phyloP scores from a whole-genome alignment of 1,140 invertebrate species.

The Bombus pascuorum region DNA sequence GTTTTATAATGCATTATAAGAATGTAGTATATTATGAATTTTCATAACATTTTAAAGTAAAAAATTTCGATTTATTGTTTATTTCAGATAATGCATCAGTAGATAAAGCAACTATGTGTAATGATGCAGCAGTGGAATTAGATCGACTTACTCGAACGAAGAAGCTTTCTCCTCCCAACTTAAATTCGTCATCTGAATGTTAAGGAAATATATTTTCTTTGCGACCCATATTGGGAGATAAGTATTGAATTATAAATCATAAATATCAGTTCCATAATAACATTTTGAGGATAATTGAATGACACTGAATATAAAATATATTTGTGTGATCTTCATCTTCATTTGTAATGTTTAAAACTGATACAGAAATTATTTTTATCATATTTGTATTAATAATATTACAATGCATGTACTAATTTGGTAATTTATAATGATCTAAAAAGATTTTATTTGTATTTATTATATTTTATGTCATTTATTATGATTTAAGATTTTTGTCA shows the following conservation, averaged over 20 bases:
- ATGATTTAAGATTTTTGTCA: not conserved
- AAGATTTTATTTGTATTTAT: not conserved
- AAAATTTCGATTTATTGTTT: conserved; percentile 4
- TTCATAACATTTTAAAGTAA: not conserved
- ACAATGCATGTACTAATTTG: not conserved
- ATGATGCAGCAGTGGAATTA: conserved; percentile 95
- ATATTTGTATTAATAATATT: not conserved
- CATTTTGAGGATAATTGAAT: conserved; percentile 4
- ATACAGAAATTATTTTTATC: not conserved
- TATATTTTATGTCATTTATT: conserved; percentile 5
- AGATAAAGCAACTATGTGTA: conserved; percentile 88
- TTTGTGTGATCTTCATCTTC: not conserved
- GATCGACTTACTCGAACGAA: conserved; percentile 92
- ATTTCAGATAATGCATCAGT: conserved; percentile 80
- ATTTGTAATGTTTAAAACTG: not conserved
- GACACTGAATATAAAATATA: not conserved
- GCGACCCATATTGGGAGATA: conserved; percentile 20
- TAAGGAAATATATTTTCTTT: conserved; percentile 59
- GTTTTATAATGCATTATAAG: conserved; percentile 1
- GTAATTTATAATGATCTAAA: not conserved
- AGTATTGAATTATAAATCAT: not conserved
- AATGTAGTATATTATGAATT: not conserved
- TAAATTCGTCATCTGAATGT: conserved; percentile 78
- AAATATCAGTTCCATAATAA: not conserved
- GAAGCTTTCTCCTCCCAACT: conserved; percentile 82